phyloP scores from a whole-genome alignment of 2,113 vertebrate species.

The Labrus mixtus region DNA sequence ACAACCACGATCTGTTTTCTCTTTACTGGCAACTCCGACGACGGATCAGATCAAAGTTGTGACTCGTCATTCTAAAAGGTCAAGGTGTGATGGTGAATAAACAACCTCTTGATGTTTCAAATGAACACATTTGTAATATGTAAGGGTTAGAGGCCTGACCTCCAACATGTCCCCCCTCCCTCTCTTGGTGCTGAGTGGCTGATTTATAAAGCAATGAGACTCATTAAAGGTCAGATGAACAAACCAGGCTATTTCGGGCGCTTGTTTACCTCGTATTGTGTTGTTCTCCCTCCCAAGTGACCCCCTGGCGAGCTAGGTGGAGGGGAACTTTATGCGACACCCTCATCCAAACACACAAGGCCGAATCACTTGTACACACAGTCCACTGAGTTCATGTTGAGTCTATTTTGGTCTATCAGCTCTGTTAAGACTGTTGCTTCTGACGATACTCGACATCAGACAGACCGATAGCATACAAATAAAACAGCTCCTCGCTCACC shows the following conservation, averaged over 20 bases:
- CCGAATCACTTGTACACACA: slow-evolving; percentile 51
- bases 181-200: slow-evolving; percentile 23
- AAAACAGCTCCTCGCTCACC: slow-evolving; percentile 21
- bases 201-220: slow-evolving; percentile 31
- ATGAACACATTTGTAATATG: background rate
- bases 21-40: background rate
- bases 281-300: background rate
- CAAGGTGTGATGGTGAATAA: background rate
- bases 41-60: background rate
- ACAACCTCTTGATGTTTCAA: background rate
- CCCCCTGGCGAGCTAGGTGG: background rate
- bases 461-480: background rate
- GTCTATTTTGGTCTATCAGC: slow-evolving; percentile 63
- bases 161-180: background rate
- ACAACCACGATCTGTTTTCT: background rate
- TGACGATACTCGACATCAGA: slow-evolving; percentile 32
- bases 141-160: background rate
- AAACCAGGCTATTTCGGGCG: background rate
- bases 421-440: slow-evolving; percentile 31
- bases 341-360: background rate
- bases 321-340: slow-evolving; percentile 17
- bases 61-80: background rate
- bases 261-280: too few species aligned
- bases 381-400: slow-evolving; percentile 48
- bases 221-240: slow-evolving; percentile 66